Conservation (phyloP, 2,888 invertebrate species). For the Athalia cordata region DNA sequence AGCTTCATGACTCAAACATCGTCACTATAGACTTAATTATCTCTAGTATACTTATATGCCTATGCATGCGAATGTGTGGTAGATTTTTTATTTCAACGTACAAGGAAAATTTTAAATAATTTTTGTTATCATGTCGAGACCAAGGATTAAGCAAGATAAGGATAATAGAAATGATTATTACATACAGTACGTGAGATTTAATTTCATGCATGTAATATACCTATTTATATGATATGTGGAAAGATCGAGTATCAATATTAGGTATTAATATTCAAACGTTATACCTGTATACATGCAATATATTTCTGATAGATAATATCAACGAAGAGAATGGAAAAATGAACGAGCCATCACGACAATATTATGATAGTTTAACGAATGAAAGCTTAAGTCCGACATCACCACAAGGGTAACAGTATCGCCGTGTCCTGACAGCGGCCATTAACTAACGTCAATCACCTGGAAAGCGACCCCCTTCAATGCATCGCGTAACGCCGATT, state of each 20-base stretch:
- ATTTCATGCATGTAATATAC: background rate
- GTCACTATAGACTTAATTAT: too few relatives aligned
- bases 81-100: background rate
- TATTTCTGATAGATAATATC: constrained; percentile 14
- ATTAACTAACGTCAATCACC: constrained; percentile 41
- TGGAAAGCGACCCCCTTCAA: constrained; percentile 20
- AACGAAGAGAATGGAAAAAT: constrained; percentile 6
- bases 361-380: background rate
- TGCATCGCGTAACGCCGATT: constrained; percentile 5
- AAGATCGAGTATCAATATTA: background rate
- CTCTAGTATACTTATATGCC: too few relatives aligned
- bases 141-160: constrained; percentile 41
- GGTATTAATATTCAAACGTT: background rate
- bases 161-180: constrained; percentile 32
- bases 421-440: constrained; percentile 31
- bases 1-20: too few relatives aligned
- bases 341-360: constrained; percentile 27
- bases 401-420: constrained; percentile 36
- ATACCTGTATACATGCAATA: background rate
- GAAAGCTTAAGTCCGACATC: constrained; percentile 18
- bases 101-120: background rate
- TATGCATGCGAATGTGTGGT: too few relatives aligned
- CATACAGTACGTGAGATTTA: constrained; percentile 23
- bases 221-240: background rate
- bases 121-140: constrained; percentile 41